Evolutionary conservation across 2,888 invertebrate species (phyloP).

Genomic region (Drosophila pullipes): DNA sequence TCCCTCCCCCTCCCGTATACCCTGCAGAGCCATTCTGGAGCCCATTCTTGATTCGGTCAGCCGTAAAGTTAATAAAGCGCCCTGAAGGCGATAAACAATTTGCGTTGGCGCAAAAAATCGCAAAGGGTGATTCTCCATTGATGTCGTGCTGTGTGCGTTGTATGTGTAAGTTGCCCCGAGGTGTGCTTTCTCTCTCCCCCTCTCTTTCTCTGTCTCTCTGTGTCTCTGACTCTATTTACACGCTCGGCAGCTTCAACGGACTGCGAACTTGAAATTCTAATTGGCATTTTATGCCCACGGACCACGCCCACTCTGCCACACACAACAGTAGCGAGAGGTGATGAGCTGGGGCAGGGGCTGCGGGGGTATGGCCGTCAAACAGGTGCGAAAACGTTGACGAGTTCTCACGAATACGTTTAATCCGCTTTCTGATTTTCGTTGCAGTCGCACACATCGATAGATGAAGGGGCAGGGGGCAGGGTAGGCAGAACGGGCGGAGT

Average conservation of each 20-base stretch:
- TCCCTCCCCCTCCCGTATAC: too few species aligned
- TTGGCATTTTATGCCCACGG: constrained; percentile 69
- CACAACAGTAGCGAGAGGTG: neutral
- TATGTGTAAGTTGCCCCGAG: constrained; percentile 32
- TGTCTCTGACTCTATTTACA: neutral
- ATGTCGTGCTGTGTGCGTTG: neutral
- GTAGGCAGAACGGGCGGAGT: constrained; percentile 3
- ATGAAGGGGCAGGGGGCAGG: too few species aligned
- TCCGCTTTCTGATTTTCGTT: constrained; percentile 81
- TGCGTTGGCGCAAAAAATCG: constrained; percentile 54
- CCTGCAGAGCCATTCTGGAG: too few species aligned
- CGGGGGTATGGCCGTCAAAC: constrained; percentile 41
- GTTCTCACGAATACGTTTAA: constrained; percentile 85
- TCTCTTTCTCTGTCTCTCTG: neutral
- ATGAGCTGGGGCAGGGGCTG: neutral
- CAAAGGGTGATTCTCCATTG: neutral
- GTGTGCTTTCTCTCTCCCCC: constrained; percentile 14
- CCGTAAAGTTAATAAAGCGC: constrained; percentile 78
- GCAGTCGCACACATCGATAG: constrained; percentile 47
- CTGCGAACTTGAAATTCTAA: constrained; percentile 78
- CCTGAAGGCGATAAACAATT: constrained; percentile 75
- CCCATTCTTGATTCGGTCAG: constrained; percentile 33
- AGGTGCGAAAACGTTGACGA: constrained; percentile 83
- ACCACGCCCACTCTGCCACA: constrained; percentile 38
- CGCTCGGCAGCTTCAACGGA: constrained; percentile 40